Conservation (phyloP, 2,113 vertebrate species). For the Prionailurus viverrinus region DNA sequence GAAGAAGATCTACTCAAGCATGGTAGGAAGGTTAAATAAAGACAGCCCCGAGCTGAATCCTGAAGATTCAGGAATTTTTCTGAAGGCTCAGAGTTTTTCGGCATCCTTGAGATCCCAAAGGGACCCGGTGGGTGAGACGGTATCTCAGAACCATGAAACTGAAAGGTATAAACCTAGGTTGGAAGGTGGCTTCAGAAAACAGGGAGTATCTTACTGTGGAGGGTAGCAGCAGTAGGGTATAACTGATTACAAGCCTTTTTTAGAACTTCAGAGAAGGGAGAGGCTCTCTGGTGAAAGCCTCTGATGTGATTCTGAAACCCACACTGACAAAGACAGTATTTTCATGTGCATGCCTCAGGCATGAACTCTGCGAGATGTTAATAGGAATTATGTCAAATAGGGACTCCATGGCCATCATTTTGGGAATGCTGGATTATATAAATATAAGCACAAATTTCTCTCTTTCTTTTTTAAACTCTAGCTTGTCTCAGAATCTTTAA, state of each 20-base stretch:
- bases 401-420: neutral
- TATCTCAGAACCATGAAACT: neutral
- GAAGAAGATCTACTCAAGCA: neutral
- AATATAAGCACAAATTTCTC: neutral
- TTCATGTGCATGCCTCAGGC: neutral
- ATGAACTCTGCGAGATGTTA: neutral
- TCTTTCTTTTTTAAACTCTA: neutral
- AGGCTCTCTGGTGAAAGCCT: neutral
- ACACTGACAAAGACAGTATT: neutral
- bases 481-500: constrained; percentile 6
- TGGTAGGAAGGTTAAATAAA: neutral
- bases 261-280: neutral
- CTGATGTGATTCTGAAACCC: neutral
- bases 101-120: neutral
- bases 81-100: neutral
- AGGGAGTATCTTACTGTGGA: neutral
- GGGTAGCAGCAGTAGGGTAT: neutral
- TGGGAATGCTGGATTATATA: neutral
- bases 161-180: neutral
- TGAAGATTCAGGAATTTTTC: no score
- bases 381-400: neutral
- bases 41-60: neutral
- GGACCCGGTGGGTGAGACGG: neutral
- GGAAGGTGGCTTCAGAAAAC: neutral
- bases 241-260: neutral